Conservation (phyloP, 1,140 invertebrate genomes). For the Melipona quadrifasciata region DNA sequence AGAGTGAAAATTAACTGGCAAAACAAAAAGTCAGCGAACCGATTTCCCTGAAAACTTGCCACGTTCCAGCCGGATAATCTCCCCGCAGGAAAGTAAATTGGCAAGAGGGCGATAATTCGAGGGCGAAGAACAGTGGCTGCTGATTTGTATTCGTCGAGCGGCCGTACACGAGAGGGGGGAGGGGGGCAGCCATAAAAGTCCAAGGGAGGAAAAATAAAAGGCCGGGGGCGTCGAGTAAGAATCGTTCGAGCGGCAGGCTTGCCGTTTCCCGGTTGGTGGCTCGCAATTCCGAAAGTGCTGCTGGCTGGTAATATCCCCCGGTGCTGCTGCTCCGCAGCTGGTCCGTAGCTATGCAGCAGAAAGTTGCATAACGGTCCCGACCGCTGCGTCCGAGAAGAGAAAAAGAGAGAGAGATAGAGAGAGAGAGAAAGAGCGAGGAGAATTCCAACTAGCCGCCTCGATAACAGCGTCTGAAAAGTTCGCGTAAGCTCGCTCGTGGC, state of each 20-base stretch:
- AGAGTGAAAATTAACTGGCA: too few relatives aligned
- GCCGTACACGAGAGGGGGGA: neutral
- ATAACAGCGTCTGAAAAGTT: slow-evolving; percentile 60
- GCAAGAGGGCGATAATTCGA: neutral
- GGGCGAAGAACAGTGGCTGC: neutral
- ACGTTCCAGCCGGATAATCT: neutral
- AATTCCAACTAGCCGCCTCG: slow-evolving; percentile 55
- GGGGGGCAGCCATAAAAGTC: neutral
- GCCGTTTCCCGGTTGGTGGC: neutral
- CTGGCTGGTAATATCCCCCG: slow-evolving; percentile 34
- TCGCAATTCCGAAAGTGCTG: slow-evolving; percentile 45
- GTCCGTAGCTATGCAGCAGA: neutral
- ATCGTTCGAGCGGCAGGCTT: neutral
- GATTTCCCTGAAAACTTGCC: neutral
- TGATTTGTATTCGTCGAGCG: slow-evolving; percentile 1
- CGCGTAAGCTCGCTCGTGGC: neutral
- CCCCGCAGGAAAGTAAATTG: neutral
- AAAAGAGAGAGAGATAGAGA: too few relatives aligned
- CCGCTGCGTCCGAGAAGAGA: neutral
- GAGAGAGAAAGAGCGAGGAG: slow-evolving; percentile 5
- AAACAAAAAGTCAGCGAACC: too few relatives aligned
- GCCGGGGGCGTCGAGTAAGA: neutral
- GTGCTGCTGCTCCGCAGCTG: slow-evolving; percentile 24
- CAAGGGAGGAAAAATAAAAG: slow-evolving; percentile 10
- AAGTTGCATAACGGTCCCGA: slow-evolving; percentile 25